These are phyloP conservation scores for Planococcus citri DNA, from an alignment of 1,140 invertebrate genomes.

Conservation along the genomic window DNA sequence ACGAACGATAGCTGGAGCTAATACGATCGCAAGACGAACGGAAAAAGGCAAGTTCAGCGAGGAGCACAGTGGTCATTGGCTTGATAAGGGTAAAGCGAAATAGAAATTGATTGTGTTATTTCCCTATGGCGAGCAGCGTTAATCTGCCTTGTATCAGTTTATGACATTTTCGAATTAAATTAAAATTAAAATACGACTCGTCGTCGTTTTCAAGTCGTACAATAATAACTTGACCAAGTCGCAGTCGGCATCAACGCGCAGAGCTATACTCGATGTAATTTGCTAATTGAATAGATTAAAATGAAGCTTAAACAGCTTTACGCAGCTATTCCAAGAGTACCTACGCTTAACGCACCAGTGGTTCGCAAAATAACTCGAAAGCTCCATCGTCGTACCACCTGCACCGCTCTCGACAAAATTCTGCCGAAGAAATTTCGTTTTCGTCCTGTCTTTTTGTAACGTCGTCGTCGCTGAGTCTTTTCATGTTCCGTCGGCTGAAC, in stretches of 20 bases:
- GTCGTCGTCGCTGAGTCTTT: too few relatives aligned
- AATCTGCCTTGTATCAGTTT: slow-evolving; percentile 6
- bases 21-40: background rate
- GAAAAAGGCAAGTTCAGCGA: background rate
- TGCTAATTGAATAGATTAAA: slow-evolving; percentile 19
- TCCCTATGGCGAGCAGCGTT: background rate
- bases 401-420: too few relatives aligned
- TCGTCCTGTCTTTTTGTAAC: too few relatives aligned
- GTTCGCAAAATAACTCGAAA: background rate
- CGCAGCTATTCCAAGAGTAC: background rate
- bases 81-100: background rate
- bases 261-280: background rate
- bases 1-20: too few relatives aligned
- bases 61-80: background rate
- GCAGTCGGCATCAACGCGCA: too few relatives aligned
- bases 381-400: too few relatives aligned
- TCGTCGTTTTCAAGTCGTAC: background rate
- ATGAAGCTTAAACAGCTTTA: background rate
- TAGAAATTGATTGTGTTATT: background rate
- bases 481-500: too few relatives aligned
- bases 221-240: too few relatives aligned
- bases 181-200: background rate
- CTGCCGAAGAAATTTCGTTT: too few relatives aligned
- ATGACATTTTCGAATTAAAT: background rate
- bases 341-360: background rate